Evolutionary conservation across 2,888 invertebrate genomes (phyloP).

Genomic region (Myathropa florea): DNA sequence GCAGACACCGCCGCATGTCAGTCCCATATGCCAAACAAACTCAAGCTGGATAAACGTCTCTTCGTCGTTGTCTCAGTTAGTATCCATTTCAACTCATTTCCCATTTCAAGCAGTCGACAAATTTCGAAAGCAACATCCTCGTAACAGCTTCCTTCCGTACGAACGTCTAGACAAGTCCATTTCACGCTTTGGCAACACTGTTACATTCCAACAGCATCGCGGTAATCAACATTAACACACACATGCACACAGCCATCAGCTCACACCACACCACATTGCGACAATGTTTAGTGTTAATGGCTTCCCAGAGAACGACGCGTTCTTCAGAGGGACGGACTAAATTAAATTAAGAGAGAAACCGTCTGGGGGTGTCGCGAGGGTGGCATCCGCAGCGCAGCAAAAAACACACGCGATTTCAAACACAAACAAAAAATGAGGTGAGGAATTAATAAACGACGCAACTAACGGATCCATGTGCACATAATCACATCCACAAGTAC

Average conservation of each 20-base stretch:
- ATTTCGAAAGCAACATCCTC: neutral
- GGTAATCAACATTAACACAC: neutral
- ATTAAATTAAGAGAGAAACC: constrained; percentile 34
- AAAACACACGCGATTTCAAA: neutral
- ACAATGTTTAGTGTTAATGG: neutral
- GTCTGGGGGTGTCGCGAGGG: neutral
- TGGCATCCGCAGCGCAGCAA: neutral
- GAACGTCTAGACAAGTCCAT: neutral
- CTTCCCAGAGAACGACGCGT: constrained; percentile 7
- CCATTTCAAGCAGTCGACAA: neutral
- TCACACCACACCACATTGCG: neutral
- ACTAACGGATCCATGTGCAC: too few species aligned
- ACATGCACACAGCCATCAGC: neutral
- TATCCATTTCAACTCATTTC: neutral
- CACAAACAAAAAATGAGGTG: neutral
- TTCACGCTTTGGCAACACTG: neutral
- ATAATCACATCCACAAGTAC: neutral
- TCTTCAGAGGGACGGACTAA: constrained; percentile 14
- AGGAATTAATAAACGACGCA: too few species aligned
- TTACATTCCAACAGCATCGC: neutral
- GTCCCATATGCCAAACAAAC: neutral
- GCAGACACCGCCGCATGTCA: neutral
- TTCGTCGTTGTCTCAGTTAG: neutral
- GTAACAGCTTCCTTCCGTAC: neutral
- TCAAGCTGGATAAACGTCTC: neutral